Conservation (phyloP, 2,113 vertebrate species). For the Sander lucioperca region DNA sequence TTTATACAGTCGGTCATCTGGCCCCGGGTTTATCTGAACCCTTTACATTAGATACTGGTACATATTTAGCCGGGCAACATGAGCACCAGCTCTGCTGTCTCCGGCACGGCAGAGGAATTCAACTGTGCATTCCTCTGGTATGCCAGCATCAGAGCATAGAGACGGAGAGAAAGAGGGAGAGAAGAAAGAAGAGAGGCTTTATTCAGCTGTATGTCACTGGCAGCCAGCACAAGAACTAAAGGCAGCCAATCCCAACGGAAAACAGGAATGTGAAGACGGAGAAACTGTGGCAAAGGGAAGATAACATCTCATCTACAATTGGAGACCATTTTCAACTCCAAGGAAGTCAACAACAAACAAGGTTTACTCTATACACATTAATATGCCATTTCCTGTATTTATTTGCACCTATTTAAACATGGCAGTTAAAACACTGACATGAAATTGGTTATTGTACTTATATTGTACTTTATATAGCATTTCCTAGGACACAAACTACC, state of each 20-base stretch:
- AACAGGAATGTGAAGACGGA: conserved; percentile 54
- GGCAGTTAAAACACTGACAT: not conserved
- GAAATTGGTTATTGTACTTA: not conserved
- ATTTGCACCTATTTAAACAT: not conserved
- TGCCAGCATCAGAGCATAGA: conserved; percentile 58
- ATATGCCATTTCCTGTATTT: not conserved
- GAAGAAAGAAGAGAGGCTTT: conserved; percentile 36
- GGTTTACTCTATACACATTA: no score
- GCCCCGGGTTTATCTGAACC: not conserved
- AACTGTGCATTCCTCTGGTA: conserved; percentile 73
- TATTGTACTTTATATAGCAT: not conserved
- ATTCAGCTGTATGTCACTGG: conserved; percentile 45
- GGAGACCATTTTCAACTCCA: conserved; percentile 12
- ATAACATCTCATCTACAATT: conserved; percentile 57
- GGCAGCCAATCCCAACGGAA: conserved; percentile 50
- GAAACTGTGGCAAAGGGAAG: conserved; percentile 37
- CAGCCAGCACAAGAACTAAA: conserved; percentile 40
- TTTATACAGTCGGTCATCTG: not conserved
- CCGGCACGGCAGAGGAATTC: conserved; percentile 68
- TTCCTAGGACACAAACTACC: not conserved
- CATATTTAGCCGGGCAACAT: conserved; percentile 47
- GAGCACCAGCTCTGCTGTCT: conserved; percentile 41
- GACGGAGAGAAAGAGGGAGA: conserved; percentile 17
- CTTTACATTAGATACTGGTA: conserved; percentile 3
- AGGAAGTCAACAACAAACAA: conserved; percentile 20